A percentile compares a stretch with the other conserved stretches of the same genome.
Conservation (phyloP, 2,113 vertebrate genomes). For the Nibea albiflora region DNA sequence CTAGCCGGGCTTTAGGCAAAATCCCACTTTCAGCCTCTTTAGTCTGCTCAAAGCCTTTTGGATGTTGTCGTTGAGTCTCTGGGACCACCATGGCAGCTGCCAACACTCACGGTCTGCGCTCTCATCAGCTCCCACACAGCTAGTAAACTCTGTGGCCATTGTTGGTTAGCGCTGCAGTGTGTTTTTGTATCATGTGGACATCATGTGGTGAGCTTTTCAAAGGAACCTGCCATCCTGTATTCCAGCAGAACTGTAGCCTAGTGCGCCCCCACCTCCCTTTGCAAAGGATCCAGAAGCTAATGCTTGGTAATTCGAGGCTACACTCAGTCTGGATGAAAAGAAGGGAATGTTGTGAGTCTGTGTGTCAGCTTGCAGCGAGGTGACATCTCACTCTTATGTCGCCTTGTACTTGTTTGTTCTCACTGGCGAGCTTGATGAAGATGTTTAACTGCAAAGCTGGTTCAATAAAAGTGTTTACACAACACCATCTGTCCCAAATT, state of each 20-base stretch:
- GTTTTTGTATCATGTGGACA: conserved; percentile 69
- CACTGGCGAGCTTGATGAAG: conserved; percentile 34
- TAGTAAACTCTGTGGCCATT: conserved; percentile 59
- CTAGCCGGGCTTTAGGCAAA: conserved; percentile 35
- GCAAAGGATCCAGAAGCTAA: conserved; percentile 40
- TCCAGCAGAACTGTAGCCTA: conserved; percentile 46
- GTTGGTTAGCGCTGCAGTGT: conserved; percentile 50
- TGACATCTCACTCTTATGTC: conserved; percentile 47
- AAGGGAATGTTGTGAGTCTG: conserved; percentile 20
- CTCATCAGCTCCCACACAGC: conserved; percentile 63
- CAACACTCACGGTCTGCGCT: conserved; percentile 58
- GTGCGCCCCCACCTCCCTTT: conserved; percentile 9
- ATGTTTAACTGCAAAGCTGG: conserved; percentile 30
- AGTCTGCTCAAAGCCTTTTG: conserved; percentile 58
- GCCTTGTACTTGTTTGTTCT: conserved; percentile 53
- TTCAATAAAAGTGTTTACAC: conserved; percentile 48
- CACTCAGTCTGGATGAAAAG: conserved; percentile 22
- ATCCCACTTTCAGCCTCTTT: conserved; percentile 47
- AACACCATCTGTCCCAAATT: conserved; percentile 53
- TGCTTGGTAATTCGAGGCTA: conserved; percentile 35
- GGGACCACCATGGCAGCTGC: conserved; percentile 71
- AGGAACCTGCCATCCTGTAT: conserved; percentile 58
- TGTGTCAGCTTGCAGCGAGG: conserved; percentile 21
- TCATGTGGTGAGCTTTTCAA: conserved; percentile 72
- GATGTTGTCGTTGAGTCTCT: conserved; percentile 54